phyloP scores from a whole-genome alignment of 2,888 invertebrate species.

The Apodemia mormo region DNA sequence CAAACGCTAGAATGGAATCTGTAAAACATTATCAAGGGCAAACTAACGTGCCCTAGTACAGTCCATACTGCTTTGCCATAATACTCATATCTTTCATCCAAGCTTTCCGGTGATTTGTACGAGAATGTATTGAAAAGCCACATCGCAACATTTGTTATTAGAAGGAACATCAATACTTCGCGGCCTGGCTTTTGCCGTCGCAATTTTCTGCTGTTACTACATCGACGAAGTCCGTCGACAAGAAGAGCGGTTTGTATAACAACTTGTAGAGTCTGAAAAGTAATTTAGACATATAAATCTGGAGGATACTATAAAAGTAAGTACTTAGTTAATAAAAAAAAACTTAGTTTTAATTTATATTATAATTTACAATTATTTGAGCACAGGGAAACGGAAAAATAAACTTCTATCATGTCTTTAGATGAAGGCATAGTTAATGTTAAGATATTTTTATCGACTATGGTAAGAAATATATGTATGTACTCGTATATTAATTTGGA shows the following conservation, averaged over 20 bases:
- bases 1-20: conserved; percentile 90
- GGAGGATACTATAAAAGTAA: too few species aligned
- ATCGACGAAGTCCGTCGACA: conserved; percentile 87
- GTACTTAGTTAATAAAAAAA: too few species aligned
- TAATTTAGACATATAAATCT: background rate
- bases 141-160: conserved; percentile 88
- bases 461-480: too few species aligned
- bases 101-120: conserved; percentile 73
- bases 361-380: too few species aligned
- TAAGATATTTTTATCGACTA: too few species aligned
- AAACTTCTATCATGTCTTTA: too few species aligned
- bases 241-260: conserved; percentile 88
- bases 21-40: conserved; percentile 89
- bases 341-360: too few species aligned
- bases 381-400: too few species aligned
- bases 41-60: conserved; percentile 86
- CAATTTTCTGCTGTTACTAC: conserved; percentile 84
- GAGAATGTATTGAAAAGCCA: conserved; percentile 89
- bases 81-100: conserved; percentile 83
- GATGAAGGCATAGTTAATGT: too few species aligned
- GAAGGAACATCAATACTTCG: conserved; percentile 88
- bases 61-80: conserved; percentile 88
- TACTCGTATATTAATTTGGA: too few species aligned
- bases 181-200: conserved; percentile 87
- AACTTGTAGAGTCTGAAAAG: conserved; percentile 84